Evolutionary conservation across 2,888 invertebrate species (phyloP), one percentile per base, ranked within the genome.

Genomic region (Parnassius glacialis): DNA sequence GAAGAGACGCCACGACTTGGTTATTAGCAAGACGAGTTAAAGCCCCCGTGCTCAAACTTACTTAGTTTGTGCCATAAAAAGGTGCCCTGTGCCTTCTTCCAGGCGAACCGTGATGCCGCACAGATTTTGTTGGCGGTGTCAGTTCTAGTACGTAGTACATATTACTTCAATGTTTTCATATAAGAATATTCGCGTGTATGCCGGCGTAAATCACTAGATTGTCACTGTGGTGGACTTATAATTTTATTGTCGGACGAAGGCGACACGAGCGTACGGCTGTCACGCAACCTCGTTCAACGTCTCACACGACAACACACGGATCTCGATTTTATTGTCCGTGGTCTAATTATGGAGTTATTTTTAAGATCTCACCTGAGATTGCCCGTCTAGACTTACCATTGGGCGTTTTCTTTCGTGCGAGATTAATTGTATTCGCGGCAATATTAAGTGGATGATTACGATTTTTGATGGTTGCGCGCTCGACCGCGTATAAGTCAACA

Each of bases 191-290:
- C 84, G 90, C 89, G 90, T 90, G 90, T 90, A 83, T 85, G 85
- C 77, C 79, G 77, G 74, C 84, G 90, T 91, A 91, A 91, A 91
- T 91, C 90, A 91, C 85, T 84, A 87, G 88, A 91, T 91, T 91
- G 90, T 91, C 90, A 91, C 90, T 91, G 87, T 81, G 85, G 86
- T 74, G 80, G 86, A 90, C 85, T 91, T 91, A 91, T 90, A 91
- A 90, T 91, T 91, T 91, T 91, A 91, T 86, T 91, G 90, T 91
- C 88, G 90, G 82, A 82, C 79, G 83, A 80, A 75, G 84, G 83
- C 87, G 82, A 85, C 90, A 88, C 90, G 90, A 85, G 87, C 86
- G 67, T 71, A 74, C 57, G 62, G 56, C 59, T 76, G 85, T 81
- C 90, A 90, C 90, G 90, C 89, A 85, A 90, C 67, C 70, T 69